Evolutionary conservation across 2,888 invertebrate species (phyloP), one percentile per base, ranked within the genome.

Genomic region (Scaptomyza cyrtandrae): DNA sequence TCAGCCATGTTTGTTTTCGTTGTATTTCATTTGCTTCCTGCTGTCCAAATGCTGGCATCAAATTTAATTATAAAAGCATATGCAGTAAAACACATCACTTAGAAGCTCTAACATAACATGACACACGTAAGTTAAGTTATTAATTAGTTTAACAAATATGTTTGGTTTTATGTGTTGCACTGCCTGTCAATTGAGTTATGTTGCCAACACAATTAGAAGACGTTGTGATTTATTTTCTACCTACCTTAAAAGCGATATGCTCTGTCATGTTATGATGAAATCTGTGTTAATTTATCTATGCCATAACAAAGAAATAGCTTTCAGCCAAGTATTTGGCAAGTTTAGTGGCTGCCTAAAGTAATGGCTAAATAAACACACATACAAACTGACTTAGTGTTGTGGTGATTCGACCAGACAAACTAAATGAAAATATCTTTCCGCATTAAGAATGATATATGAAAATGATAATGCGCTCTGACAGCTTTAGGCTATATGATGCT

Each of bases 361-460:
- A 43, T 59, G 43, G 13, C 14, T n/a, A 16, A 53, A 27, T 49
- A 13, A 37, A 56, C 31, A 41, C n/a, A n/a, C 13, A 35, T n/a
- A 33, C 43, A 52, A 2, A 35, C 48, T 14, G 5, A 14, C 14
- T n/a, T 46, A 45, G 45, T n/a, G 46, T 35, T 37, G 33, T 43
- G 16, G 31, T 63, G 53, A 53, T 57, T 54, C 53, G 49, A 45
- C 7, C 43, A 54, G 39, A 50, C 49, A 65, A 66, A 66, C 65
- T 68, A 72, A 79, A 78, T 81, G 75, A 79, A 83, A 80, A 80
- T 76, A 87, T 77, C 75, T 75, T 78, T 78, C 74, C 73, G 76
- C 75, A 84, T 88, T 87, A 79, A 80, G 77, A 73, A 83, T 86
- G 83, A 90, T 85, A 79, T 82, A 88, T 89, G 78, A 76, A 80